Evolutionary conservation across 2,888 invertebrate species (phyloP), one percentile per base, ranked within the genome.

Genomic region (Protula sp.): DNA sequence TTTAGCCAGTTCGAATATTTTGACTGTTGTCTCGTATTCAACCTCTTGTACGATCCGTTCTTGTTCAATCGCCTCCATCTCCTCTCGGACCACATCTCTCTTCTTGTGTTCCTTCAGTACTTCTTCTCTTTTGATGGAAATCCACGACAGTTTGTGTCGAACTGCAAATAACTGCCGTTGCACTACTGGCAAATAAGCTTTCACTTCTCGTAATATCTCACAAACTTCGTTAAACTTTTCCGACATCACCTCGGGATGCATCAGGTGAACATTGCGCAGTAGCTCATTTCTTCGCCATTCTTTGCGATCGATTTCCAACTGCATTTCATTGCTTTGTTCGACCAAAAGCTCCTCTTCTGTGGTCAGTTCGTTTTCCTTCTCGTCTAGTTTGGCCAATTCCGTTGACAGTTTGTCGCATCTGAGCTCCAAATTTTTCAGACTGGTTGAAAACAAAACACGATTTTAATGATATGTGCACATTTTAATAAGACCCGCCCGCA

Each of bases 231-330:
- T 50, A 26, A n/a, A 50, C 24, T 50, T 50, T 24, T 50, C 50
- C 5, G 14, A 22, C 14, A 50, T 5, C 5, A 48, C 28, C 48
- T 9, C n/a, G 26, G 56, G 56, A 9, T 48, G 48, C 9, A 54
- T 47, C 29, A 19, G 3, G 4, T 52, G 24, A 30, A 55, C 58
- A 5, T 60, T 58, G n/a, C 58, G 54, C 29, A 63, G 47, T 26
- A 63, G 51, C 28, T 60, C 60, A 31, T 58, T 58, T 24, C 70
- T 62, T 26, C 72, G 60, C 45, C 63, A 66, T 60, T 73, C 72
- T 57, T 74, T 74, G 54, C 74, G 71, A 52, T 74, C 75, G 48
- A 74, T 68, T 51, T 74, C 71, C 19, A 70, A 60, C 60, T 71
- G 69, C 52, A 74, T 55, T 55, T 74, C 74, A 53, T 68, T 68